Base-by-base conservation (phyloP, 2,797 vertebrate species). In the Pantherophis vulpinus region DNA sequence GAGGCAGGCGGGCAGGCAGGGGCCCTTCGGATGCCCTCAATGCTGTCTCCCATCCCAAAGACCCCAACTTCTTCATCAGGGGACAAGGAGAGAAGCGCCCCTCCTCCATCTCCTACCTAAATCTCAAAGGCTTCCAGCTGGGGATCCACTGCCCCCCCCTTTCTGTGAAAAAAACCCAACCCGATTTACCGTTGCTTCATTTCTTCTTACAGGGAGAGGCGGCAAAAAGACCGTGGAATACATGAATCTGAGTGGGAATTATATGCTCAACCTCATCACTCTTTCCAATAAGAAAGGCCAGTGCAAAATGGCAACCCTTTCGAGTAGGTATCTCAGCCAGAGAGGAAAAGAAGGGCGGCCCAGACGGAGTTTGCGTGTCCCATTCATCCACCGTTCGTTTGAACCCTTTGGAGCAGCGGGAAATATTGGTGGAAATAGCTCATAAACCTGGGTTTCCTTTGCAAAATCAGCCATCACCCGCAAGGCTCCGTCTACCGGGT, bases 281-380 rank as follows among this genome's bases (percentile, higher is more conserved):
- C 0, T 37, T 79, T 1, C 18, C 13, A 0, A 32, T 10, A 0
- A 0, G 18, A 4, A 20, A 0, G 3, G 4, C 3, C 0, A 2
- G 3, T 47, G 74, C 37, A 23, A 0, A 4, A 0, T 83, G 1
- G 20, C 1, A 23, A 0, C 20, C 1, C 4, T 5, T 0, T 0
- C 0, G 20, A 9, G 74, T 83, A 4, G 1, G 20, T 83, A 23
- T 23, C 37, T 83, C 37, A 2, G 8, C 9, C 20, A 7, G 37
- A 23, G 3, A 23, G 74, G 74, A 23, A 37, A 23, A 9, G 18
- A 23, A 79, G 9, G 37, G 0, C 7, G 3, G 37, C 37, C 37
- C 9, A 11, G 74, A 10, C 3, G 1, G 37, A 25, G 18, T 25
- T 11, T 23, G 37, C 74, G 23, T 4, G 7, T 11, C 74, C 37